These are phyloP conservation scores for Sebastes kiyomatsui DNA, from an alignment of 2,797 vertebrate genomes.

Conservation along the genomic window DNA sequence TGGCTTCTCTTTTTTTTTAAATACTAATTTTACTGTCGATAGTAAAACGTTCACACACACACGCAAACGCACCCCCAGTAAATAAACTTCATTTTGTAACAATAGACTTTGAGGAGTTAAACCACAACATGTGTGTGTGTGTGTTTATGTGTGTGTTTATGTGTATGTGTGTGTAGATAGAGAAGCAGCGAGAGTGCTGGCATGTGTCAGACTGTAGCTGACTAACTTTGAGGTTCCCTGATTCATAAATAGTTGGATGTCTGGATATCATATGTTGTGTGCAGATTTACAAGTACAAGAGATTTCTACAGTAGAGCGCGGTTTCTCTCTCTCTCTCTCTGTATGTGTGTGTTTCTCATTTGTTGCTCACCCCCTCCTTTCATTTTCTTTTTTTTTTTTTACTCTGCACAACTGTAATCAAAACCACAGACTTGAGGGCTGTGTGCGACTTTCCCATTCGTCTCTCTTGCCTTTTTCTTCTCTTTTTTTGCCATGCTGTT, in stretches of 20 bases:
- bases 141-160: background rate
- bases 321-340: constrained; percentile 4
- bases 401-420: constrained; percentile 69
- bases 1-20: constrained; percentile 30
- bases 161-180: background rate
- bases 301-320: constrained; percentile 32
- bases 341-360: constrained; percentile 72
- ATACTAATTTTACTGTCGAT: constrained; percentile 44
- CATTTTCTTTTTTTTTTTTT: constrained; percentile 26
- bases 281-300: constrained; percentile 66
- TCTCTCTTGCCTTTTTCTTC: constrained; percentile 27
- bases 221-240: constrained; percentile 58
- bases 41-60: constrained; percentile 35
- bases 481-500: constrained; percentile 19
- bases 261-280: constrained; percentile 61
- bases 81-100: constrained; percentile 24
- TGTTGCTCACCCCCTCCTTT: constrained; percentile 26
- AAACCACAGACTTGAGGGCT: constrained; percentile 69
- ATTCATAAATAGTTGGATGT: constrained; percentile 69
- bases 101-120: constrained; percentile 20
- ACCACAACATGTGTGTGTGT: constrained; percentile 16
- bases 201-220: constrained; percentile 45
- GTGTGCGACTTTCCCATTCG: constrained; percentile 57
- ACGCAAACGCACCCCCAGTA: background rate
- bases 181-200: background rate